A percentile compares a stretch with the other conserved stretches of the same genome.
Evolutionary conservation across 2,888 invertebrate species (phyloP).

Genomic region (Epicampocera succincta): DNA sequence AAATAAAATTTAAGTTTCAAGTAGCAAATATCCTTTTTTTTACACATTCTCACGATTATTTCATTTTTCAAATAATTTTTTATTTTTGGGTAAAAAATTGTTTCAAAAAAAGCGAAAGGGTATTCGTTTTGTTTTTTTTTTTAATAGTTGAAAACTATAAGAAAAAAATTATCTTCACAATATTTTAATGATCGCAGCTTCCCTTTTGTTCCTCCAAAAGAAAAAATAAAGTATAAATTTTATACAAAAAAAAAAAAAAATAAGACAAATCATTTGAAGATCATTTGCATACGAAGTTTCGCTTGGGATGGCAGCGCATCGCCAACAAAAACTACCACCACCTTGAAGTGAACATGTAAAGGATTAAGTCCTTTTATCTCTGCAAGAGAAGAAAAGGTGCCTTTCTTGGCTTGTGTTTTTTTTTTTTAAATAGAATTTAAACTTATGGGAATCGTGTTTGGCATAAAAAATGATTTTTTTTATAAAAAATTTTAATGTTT

Average conservation of each 20-base stretch:
- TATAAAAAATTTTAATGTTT: constrained; percentile 29
- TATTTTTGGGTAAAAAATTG: constrained; percentile 71
- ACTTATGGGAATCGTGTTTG: constrained; percentile 74
- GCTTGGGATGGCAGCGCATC: constrained; percentile 47
- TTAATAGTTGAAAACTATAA: constrained; percentile 75
- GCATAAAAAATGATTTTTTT: constrained; percentile 71
- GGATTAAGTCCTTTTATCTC: constrained; percentile 62
- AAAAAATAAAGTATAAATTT: constrained; percentile 16
- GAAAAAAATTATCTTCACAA: constrained; percentile 70
- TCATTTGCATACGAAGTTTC: constrained; percentile 61
- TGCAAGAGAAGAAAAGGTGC: constrained; percentile 21
- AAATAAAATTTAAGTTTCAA: no score
- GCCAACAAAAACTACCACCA: constrained; percentile 61
- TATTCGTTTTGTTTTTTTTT: constrained; percentile 76
- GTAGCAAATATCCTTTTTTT: neutral
- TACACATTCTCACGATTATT: constrained; percentile 58
- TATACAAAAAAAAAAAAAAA: constrained; percentile 35
- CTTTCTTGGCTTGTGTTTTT: constrained; percentile 5
- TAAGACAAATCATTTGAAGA: constrained; percentile 52
- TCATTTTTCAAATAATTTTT: constrained; percentile 50
- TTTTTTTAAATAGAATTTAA: neutral
- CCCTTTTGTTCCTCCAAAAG: constrained; percentile 37
- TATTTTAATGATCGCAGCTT: constrained; percentile 58
- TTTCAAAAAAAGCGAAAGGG: constrained; percentile 75
- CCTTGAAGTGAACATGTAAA: constrained; percentile 31